Base-by-base conservation (phyloP, 1,140 invertebrate genomes). In the Ceratosolen fusciceps region DNA sequence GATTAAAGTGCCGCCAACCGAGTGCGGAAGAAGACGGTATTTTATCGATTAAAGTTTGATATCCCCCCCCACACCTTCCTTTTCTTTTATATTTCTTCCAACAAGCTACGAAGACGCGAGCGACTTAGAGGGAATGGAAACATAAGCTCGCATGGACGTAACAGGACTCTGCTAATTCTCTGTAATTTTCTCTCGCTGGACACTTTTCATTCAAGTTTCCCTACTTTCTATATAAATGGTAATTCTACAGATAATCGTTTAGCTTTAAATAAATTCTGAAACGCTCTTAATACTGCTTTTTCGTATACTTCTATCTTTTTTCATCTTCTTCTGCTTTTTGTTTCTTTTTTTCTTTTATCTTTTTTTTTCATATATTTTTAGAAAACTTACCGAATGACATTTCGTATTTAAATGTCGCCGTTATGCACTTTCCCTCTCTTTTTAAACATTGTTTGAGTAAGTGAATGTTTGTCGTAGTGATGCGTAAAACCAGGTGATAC, bases 81-180 rank as follows among this genome's bases (percentile, higher is more conserved):
- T n/a, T n/a, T n/a, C n/a, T n/a, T n/a, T n/a, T n/a, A n/a, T n/a
- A n/a, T n/a, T n/a, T n/a, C n/a, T 56, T 56, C 37, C 56, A 24
- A 19, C 26, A 21, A 10, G n/a, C n/a, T 3, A 24, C 26, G 47
- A 54, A 76, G 47, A 29, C 34, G 43, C 14, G 29, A 34, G 49
- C 19, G 24, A 74, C 54, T 39, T 49, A 47, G 12, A 70, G 76
- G 73, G 58, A 58, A 84, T 81, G 81, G 82, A 84, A 83, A 81
- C 76, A 72, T 78, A 26, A 82, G 74, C 74, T 60, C 29, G 39
- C 10, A n/a, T 34, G n/a, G 58, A 80, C 79, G 80, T 72, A 76
- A 83, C 77, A 79, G 80, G 82, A 82, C 81, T 80, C 79, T 77
- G 76, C 79, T 74, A 82, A 73, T 82, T 83, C 82, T 73, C 81